Evolutionary conservation across 1,140 invertebrate genomes (phyloP).

Genomic region (Euglossa dilemma): DNA sequence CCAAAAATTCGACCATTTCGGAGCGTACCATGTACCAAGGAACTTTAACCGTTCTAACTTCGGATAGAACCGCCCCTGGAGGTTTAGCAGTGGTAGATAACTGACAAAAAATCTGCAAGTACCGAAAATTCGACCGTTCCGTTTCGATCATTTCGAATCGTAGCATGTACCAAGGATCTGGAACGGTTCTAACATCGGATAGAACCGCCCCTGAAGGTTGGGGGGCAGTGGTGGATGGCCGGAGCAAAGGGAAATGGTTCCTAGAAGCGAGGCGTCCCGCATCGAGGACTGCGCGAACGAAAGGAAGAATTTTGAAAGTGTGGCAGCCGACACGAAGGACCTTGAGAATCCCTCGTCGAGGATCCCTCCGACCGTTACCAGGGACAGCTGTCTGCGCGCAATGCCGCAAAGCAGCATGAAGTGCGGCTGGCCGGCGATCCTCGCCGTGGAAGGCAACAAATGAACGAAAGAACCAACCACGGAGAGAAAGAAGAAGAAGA

Average conservation of each 20-base stretch:
- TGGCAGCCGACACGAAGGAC: slow-evolving; percentile 35
- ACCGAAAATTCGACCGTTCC: too few relatives aligned
- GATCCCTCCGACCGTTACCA: slow-evolving; percentile 64
- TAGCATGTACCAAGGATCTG: too few relatives aligned
- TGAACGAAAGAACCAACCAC: slow-evolving; percentile 11
- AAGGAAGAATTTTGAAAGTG: slow-evolving; percentile 56
- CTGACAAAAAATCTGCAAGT: too few relatives aligned
- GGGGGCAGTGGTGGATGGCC: too few relatives aligned
- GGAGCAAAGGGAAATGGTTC: not conserved
- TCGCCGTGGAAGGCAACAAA: slow-evolving; percentile 45
- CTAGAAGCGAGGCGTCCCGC: not conserved
- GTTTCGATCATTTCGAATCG: too few relatives aligned
- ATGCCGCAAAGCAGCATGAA: slow-evolving; percentile 52
- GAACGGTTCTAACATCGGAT: too few relatives aligned
- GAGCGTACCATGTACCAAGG: too few relatives aligned
- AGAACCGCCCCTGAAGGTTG: too few relatives aligned
- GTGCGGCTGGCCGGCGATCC: slow-evolving; percentile 34
- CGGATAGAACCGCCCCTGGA: too few relatives aligned
- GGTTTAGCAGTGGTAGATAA: too few relatives aligned
- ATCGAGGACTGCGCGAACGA: not conserved
- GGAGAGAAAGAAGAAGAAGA: not conserved
- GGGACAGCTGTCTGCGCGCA: slow-evolving; percentile 59
- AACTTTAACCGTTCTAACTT: too few relatives aligned
- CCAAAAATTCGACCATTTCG: too few relatives aligned
- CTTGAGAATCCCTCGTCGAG: slow-evolving; percentile 62